Base-by-base conservation (phyloP, 2,888 invertebrate species). In the Lasioglossum oenotherae region DNA sequence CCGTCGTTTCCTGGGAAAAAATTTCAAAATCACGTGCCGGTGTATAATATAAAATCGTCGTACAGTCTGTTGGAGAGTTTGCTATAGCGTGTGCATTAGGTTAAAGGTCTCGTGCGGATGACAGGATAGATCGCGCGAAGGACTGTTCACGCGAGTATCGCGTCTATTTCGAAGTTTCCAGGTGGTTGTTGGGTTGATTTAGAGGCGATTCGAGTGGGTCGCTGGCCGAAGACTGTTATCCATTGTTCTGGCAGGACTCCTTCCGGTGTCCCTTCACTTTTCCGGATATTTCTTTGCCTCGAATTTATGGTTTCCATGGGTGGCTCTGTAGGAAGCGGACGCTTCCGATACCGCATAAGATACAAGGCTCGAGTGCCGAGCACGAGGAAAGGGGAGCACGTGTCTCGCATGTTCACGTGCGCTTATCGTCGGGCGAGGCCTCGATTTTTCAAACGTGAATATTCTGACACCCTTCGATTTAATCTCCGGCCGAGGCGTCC, bases 291-390 rank as follows among this genome's bases (percentile, higher is more conserved):
- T 69, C 74, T 74, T 80, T 74, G 44, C 44, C n/a, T 31, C 41
- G 76, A 35, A 84, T 82, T 76, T 76, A 82, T 72, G 75, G 82
- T 82, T 77, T 76, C 76, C 38, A 74, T 19, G 27, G 53, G 16
- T 41, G 57, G 57, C 16, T 53, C 16, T 14, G 75, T 53, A 44
- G 49, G 82, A 53, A 75, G 35, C 67, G 67, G 19, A 19, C 82
- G 75, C 41, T 72, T 83, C 76, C 83, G 81, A 81, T 81, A 81
- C 49, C 75, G 35, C 60, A 31, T 84, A 72, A 81, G 67, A 81
- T 77, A 84, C 76, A 69, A 4, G 73, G 27, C 31, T 23, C 12
- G 46, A 46, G n/a, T n/a, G 75, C 67, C 35, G 19, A 64, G 67
- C 35, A 8, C 67, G 6, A 16, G 31, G 60, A 44, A 64, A 75